Evolutionary conservation across 2,113 vertebrate genomes (phyloP).

Genomic region (Pungitius pungitius): DNA sequence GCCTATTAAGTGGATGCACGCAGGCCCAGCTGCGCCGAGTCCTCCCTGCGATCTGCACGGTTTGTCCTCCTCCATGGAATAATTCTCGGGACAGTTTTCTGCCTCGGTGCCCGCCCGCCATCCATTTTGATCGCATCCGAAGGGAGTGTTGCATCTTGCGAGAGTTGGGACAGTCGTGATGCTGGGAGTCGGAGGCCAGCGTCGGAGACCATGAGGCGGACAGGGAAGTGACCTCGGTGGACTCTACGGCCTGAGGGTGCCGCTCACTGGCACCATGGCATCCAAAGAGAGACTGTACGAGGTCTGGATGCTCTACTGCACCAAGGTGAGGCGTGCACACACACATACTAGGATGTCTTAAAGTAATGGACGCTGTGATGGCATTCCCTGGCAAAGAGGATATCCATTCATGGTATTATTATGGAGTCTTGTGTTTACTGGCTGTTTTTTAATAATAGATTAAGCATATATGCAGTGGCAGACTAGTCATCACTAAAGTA

Average conservation of each 20-base stretch:
- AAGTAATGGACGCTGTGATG: constrained; percentile 29
- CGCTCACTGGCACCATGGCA: constrained; percentile 85
- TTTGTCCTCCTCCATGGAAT: constrained; percentile 49
- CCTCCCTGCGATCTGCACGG: constrained; percentile 3
- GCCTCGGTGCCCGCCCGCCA: constrained; percentile 1
- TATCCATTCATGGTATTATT: constrained; percentile 9
- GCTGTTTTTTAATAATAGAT: neutral
- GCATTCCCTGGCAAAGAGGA: constrained; percentile 20
- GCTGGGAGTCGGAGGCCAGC: constrained; percentile 10
- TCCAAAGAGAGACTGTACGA: constrained; percentile 96
- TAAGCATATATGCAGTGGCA: neutral
- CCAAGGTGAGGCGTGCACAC: constrained; percentile 84
- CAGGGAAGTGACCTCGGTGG: constrained; percentile 68
- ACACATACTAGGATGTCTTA: constrained; percentile 3
- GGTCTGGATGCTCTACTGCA: constrained; percentile 98
- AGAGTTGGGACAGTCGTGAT: constrained; percentile 34
- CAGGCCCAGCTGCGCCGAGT: constrained; percentile 29
- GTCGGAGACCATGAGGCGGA: constrained; percentile 59
- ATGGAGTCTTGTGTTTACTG: neutral
- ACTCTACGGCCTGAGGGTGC: constrained; percentile 41
- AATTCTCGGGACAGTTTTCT: constrained; percentile 24
- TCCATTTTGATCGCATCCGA: neutral
- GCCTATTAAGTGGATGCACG: constrained; percentile 12
- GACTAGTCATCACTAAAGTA: neutral
- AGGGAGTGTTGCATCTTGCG: constrained; percentile 21